Evolutionary conservation across 2,113 vertebrate genomes (phyloP).

Genomic region (Tretioscincus oriximinensis): DNA sequence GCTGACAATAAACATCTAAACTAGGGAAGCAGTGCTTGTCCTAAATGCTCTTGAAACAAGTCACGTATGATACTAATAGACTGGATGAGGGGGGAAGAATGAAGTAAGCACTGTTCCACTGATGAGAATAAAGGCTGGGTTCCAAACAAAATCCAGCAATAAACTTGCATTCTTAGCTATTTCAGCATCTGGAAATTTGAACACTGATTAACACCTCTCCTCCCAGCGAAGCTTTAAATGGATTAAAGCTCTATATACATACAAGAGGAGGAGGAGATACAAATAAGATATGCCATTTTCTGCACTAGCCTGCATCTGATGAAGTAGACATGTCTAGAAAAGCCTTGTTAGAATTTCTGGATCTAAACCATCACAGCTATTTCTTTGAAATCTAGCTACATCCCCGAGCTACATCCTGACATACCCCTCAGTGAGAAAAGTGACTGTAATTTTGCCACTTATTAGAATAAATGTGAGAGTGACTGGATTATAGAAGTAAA

Average conservation of each 20-base stretch:
- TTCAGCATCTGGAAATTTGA: neutral
- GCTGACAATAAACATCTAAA: neutral
- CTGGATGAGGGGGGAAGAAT: constrained; percentile 11
- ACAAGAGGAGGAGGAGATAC: no score
- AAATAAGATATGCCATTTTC: no score
- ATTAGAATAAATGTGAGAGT: neutral
- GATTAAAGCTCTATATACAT: no score
- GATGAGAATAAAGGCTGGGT: constrained; percentile 21
- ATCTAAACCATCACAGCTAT: no score
- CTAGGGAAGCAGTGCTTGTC: neutral
- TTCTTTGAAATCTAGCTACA: no score
- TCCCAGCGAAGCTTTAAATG: neutral
- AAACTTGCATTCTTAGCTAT: neutral
- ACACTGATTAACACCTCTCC: neutral
- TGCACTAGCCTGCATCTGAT: no score
- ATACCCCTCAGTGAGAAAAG: neutral
- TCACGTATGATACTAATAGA: neutral
- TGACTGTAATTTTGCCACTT: neutral
- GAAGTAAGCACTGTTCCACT: neutral
- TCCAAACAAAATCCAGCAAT: neutral
- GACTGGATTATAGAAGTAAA: no score
- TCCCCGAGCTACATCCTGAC: no score
- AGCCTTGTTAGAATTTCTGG: no score
- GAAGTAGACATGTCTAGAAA: no score
- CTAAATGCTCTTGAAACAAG: constrained; percentile 5